These are phyloP conservation scores for Drosophila niveifrons DNA, from an alignment of 2,888 invertebrate species.

Conservation along the genomic window DNA sequence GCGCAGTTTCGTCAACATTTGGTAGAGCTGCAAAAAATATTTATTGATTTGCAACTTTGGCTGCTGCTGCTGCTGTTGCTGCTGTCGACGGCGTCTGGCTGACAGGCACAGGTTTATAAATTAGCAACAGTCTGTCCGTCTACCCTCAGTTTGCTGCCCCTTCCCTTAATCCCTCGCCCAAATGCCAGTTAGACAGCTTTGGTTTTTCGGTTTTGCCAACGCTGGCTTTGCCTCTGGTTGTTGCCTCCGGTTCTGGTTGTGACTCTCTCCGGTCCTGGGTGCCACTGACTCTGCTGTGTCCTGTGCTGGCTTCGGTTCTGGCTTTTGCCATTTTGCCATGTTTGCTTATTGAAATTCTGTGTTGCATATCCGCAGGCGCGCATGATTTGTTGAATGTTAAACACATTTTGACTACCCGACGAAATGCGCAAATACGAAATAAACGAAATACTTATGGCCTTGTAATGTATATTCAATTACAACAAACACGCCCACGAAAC, in stretches of 20 bases:
- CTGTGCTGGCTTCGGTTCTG: slow-evolving; percentile 14
- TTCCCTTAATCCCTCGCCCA: background rate
- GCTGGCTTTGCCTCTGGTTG: slow-evolving; percentile 1
- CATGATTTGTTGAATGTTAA: slow-evolving; percentile 78
- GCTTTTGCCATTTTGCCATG: slow-evolving; percentile 43
- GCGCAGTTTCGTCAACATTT: slow-evolving; percentile 79
- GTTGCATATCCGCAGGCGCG: slow-evolving; percentile 81
- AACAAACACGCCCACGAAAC: slow-evolving; percentile 12
- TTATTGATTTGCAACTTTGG: slow-evolving; percentile 78
- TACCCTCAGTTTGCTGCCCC: background rate
- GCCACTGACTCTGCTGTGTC: slow-evolving; percentile 1
- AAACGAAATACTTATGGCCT: slow-evolving; percentile 67
- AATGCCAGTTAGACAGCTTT: slow-evolving; percentile 23
- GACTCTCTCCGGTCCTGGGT: slow-evolving; percentile 15
- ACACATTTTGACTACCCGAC: slow-evolving; percentile 48
- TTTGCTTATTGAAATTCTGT: slow-evolving; percentile 81
- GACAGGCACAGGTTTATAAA: slow-evolving; percentile 72
- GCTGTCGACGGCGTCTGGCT: slow-evolving; percentile 45
- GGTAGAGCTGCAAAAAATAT: slow-evolving; percentile 59
- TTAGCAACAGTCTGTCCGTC: slow-evolving; percentile 70
- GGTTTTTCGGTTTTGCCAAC: slow-evolving; percentile 9
- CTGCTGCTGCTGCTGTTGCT: slow-evolving; percentile 14
- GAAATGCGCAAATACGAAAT: slow-evolving; percentile 39
- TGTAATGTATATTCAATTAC: slow-evolving; percentile 76
- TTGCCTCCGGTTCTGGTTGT: slow-evolving; percentile 17